A percentile compares a stretch with the other conserved stretches of the same genome.
These are phyloP conservation scores for Neodiprion fabricii DNA, from an alignment of 1,140 invertebrate species.

Conservation along the genomic window DNA sequence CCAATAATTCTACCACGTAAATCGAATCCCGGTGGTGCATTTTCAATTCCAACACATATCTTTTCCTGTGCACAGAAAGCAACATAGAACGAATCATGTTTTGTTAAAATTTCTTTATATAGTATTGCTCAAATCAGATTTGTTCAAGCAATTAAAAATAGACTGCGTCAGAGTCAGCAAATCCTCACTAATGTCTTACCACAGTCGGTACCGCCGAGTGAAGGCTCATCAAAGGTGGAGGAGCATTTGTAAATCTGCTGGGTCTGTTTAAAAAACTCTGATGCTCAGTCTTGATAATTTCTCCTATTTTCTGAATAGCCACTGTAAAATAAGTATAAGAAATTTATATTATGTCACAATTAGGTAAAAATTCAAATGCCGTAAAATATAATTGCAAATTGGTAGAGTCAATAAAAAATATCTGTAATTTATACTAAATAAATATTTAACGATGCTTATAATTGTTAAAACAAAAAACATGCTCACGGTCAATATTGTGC, in stretches of 20 bases:
- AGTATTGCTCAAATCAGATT: too few relatives aligned
- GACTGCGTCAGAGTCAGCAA: conserved; percentile 12
- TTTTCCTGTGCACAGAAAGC: conserved; percentile 66
- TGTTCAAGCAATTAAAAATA: conserved; percentile 14
- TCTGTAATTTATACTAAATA: not conserved
- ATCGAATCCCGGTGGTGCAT: conserved; percentile 77
- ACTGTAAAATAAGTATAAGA: conserved; percentile 52
- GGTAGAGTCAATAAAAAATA: too few relatives aligned
- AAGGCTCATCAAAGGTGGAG: conserved; percentile 63
- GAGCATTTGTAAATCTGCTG: conserved; percentile 60
- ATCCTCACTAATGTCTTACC: conserved; percentile 38
- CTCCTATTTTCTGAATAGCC: conserved; percentile 68
- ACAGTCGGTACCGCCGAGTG: conserved; percentile 56
- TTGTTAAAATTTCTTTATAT: too few relatives aligned
- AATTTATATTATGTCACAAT: conserved; percentile 5
- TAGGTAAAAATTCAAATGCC: too few relatives aligned
- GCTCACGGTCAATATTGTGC: conserved; percentile 68
- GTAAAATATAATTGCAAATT: too few relatives aligned
- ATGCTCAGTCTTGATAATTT: conserved; percentile 65
- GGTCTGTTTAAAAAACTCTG: conserved; percentile 57
- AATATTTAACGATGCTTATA: conserved; percentile 14
- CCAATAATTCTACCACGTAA: conserved; percentile 77
- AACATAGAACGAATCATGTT: conserved; percentile 15
- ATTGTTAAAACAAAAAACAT: conserved; percentile 14
- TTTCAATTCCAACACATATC: conserved; percentile 78